Conservation (phyloP, 2,797 vertebrate genomes). For the Danio albolineatus region DNA sequence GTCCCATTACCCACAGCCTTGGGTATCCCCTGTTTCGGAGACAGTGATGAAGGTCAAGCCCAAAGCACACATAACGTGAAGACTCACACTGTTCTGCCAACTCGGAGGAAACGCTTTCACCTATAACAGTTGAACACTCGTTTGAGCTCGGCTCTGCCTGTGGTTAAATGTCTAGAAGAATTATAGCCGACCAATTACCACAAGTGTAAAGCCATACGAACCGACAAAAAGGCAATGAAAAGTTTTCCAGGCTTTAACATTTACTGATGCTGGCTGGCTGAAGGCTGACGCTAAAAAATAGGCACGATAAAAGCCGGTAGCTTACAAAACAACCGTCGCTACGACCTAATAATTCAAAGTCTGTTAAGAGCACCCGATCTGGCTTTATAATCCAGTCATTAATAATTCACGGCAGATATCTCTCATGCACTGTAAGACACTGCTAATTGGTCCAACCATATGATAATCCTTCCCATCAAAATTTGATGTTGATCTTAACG, state of each 20-base stretch:
- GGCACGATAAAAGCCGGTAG: not conserved
- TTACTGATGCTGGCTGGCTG: not conserved
- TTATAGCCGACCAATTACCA: not conserved
- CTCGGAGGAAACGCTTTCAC: constrained; percentile 65
- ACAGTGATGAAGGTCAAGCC: constrained; percentile 75
- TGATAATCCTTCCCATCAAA: constrained; percentile 24
- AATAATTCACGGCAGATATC: constrained; percentile 38
- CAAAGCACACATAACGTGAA: constrained; percentile 64
- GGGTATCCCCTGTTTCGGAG: constrained; percentile 62
- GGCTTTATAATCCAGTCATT: constrained; percentile 18
- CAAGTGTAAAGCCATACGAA: constrained; percentile 5
- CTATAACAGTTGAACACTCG: constrained; percentile 3
- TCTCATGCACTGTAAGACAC: constrained; percentile 26
- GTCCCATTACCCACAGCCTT: constrained; percentile 63
- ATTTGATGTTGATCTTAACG: constrained; percentile 13
- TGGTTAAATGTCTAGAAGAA: constrained; percentile 25
- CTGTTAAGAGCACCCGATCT: not conserved
- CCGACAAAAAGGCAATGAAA: not conserved
- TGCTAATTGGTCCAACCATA: constrained; percentile 38
- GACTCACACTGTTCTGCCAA: constrained; percentile 65
- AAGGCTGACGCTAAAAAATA: not conserved
- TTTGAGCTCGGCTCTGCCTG: constrained; percentile 15
- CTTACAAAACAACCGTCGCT: not conserved
- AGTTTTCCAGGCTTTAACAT: constrained; percentile 12
- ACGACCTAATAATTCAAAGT: constrained; percentile 6